Evolutionary conservation across 2,113 vertebrate genomes (phyloP).

Genomic region (Caretta caretta): DNA sequence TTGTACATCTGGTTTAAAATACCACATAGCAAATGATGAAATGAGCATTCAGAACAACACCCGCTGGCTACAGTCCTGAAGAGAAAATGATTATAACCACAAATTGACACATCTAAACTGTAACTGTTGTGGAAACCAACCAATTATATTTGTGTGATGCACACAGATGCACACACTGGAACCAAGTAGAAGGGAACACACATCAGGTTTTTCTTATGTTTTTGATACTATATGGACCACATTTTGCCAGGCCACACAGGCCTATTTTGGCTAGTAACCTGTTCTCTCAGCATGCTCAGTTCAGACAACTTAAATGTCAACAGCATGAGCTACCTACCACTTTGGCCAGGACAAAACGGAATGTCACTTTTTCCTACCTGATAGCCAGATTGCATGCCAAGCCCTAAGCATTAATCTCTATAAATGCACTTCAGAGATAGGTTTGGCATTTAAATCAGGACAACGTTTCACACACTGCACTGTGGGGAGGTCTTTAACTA

Average conservation of each 20-base stretch:
- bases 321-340: constrained; percentile 63
- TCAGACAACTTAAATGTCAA: constrained; percentile 70
- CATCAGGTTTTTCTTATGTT: neutral
- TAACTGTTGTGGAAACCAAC: neutral
- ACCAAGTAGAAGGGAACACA: rapidly evolving
- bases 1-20: neutral
- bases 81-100: neutral
- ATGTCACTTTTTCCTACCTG: neutral
- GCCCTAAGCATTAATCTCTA: neutral
- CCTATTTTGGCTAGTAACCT: neutral
- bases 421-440: neutral
- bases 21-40: neutral
- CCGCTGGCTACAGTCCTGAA: neutral
- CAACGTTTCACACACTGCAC: constrained; percentile 29
- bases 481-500: neutral
- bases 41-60: neutral
- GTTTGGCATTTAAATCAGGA: neutral
- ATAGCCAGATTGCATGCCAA: constrained; percentile 13
- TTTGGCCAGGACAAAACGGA: constrained; percentile 54
- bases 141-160: neutral
- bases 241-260: neutral
- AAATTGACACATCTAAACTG: neutral
- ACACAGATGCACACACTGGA: neutral
- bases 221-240: rapidly evolving
- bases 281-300: neutral